Evolutionary conservation across 2,888 invertebrate genomes (phyloP), one percentile per base, ranked within the genome.

Genomic region (Eucriotettix oculatus): DNA sequence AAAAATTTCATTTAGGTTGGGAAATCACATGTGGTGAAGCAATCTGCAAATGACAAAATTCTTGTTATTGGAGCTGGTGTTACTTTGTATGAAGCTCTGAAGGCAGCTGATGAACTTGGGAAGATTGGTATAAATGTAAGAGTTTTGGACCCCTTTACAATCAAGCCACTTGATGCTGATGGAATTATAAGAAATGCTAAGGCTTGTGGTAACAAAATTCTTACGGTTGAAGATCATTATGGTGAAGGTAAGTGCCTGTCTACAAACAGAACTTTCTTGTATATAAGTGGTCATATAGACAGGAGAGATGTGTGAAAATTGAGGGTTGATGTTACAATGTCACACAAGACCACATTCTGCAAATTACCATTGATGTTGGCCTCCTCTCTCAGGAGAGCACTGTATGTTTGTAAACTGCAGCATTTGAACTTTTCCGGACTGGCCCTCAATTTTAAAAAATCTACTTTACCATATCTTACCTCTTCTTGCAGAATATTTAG

Each of bases 181-280:
- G 79, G 85, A 1, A 83, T 99, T 52, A 72, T 86, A 52, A 76
- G 78, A 58, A 84, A 91, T 72, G 96, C 93, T 3, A 78, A 79
- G 63, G 86, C 85, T 59, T 85, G 82, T 60, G 87, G 87, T 10
- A 94, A 94, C 1, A 78, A 84, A 11, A 82, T 99, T 60, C 73
- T 99, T 57, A 93, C 94, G 44, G 94, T 97, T 0, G 99, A 99
- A 74, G 99, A 99, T 73, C 99, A 99, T 75, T 99, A 99, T 73
- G 84, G 87, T 65, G 90, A 90, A 73, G 96, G 86, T 84, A 55
- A 64, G 71, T 70, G 48, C n/a, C n/a, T 48, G 2, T 29, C 7
- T 29, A 29, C 29, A 29, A 29, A 29, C 29, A 2, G 7, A 5
- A 29, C n/a, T n/a, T 5, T 29, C 29, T 29, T 5, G 29, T 5